Conservation (phyloP, 2,797 vertebrate species). For the Cottoperca gobio region DNA sequence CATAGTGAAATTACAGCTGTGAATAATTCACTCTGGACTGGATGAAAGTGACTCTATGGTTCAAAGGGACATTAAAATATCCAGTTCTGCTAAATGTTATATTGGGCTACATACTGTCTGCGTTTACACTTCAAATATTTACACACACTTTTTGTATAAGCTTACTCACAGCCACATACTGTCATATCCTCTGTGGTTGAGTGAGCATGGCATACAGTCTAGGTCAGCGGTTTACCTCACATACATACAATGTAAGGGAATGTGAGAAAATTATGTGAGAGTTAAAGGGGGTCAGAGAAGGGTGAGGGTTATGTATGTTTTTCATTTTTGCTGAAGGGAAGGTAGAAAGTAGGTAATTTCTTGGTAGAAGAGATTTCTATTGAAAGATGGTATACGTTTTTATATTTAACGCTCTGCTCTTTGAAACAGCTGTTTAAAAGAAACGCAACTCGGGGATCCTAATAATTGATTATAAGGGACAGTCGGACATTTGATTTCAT, state of each 20-base stretch:
- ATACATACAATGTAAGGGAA: slow-evolving; percentile 15
- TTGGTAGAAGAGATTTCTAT: background rate
- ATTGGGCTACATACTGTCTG: background rate
- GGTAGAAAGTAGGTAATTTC: background rate
- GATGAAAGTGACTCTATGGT: slow-evolving; percentile 38
- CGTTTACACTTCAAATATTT: background rate
- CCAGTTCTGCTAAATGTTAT: slow-evolving; percentile 25
- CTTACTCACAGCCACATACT: slow-evolving; percentile 7
- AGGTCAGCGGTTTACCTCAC: slow-evolving; percentile 28
- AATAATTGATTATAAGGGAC: background rate
- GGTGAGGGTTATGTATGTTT: background rate
- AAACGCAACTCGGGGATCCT: background rate
- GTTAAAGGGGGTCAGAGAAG: background rate
- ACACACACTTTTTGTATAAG: background rate
- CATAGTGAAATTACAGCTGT: slow-evolving; percentile 27
- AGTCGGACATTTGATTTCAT: background rate
- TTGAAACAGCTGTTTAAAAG: background rate
- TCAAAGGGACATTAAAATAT: slow-evolving; percentile 23
- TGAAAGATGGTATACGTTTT: background rate
- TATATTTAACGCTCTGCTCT: background rate
- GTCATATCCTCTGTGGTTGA: slow-evolving; percentile 23
- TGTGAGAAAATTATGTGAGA: background rate
- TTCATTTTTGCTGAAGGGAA: background rate
- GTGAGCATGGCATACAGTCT: slow-evolving; percentile 8
- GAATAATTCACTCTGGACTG: slow-evolving; percentile 53